Base-by-base conservation (phyloP, 1,140 invertebrate genomes). In the Lamellibrachia luymesi region DNA sequence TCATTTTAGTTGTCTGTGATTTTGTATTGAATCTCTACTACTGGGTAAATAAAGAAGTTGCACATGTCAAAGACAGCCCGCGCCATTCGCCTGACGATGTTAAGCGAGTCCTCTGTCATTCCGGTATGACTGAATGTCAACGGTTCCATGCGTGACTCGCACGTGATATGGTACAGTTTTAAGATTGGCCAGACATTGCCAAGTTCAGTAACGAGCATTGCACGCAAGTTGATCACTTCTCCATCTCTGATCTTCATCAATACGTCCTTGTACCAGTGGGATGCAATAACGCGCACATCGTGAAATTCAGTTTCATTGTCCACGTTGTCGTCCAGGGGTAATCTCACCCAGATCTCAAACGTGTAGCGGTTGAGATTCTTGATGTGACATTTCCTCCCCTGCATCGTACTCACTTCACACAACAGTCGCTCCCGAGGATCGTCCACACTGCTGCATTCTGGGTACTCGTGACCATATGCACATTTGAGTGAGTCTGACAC, bases 311-410 rank as follows among this genome's bases (percentile, higher is more conserved):
- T 50, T 8, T 51, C 91, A 22, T 80, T 80, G 64, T 80, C 25
- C 91, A 49, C 2, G 91, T 91, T 91, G 91, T 91, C 91, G 2
- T 91, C 91, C 13, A 91, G 38, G 10, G 51, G 6, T 38, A 93
- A 56, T 22, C 7, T n/a, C 50, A 90, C 92, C 64, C 51, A 91
- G 38, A 93, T 27, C 38, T 93, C 93, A 91, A 93, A 93, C 51
- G 92, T 92, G 91, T 93, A 93, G 38, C 93, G 92, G 90, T 91
- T 93, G 8, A 93, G 92, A 22, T 91, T 92, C 51, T 93, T 93
- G 80, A 93, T 50, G 92, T 93, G 93, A 51, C 93, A 93, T 50
- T 91, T 91, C 91, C 91, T 49, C 49, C 51, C 51, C 91, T 91
- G 91, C 49, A 51, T 51, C 8, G 51, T 91, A 4, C 51, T 91